Conservation (phyloP, 2,888 invertebrate genomes). For the Heteropelma amictum region DNA sequence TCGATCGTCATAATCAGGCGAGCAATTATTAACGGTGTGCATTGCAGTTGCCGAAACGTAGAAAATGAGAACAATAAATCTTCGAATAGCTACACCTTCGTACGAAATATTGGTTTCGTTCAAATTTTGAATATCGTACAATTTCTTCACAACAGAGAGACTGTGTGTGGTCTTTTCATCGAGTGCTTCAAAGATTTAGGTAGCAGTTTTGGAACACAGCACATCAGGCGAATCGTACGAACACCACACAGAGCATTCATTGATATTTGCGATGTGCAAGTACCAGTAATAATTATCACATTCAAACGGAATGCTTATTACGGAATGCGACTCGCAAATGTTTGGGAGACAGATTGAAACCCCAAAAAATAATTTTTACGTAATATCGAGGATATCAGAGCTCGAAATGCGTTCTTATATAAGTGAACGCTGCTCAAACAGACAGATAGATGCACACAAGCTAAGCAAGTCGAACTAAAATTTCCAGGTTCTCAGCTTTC, state of each 20-base stretch:
- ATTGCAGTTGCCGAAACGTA: not conserved
- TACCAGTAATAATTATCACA: slow-evolving; percentile 6
- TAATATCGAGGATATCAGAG: not conserved
- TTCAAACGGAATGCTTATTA: not conserved
- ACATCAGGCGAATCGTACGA: not conserved
- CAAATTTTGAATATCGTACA: slow-evolving; percentile 4
- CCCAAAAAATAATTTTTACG: not conserved
- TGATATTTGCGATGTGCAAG: not conserved
- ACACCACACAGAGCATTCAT: slow-evolving; percentile 6
- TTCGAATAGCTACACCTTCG: not conserved
- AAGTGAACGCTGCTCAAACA: not conserved
- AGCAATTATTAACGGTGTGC: slow-evolving; percentile 2
- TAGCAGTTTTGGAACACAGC: not conserved
- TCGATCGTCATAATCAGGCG: not conserved
- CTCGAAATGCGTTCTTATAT: not conserved
- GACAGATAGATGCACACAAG: not conserved
- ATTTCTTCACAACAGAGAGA: not conserved
- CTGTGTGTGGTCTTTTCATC: slow-evolving; percentile 1
- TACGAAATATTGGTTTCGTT: not conserved
- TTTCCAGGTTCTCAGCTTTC: not conserved
- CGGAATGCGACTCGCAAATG: slow-evolving; percentile 3
- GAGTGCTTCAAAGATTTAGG: not conserved
- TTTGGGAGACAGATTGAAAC: not conserved
- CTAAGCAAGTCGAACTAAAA: not conserved
- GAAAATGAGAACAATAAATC: slow-evolving; percentile 1